Conservation (phyloP, 1,140 invertebrate species). For the Chionoecetes opilio region DNA sequence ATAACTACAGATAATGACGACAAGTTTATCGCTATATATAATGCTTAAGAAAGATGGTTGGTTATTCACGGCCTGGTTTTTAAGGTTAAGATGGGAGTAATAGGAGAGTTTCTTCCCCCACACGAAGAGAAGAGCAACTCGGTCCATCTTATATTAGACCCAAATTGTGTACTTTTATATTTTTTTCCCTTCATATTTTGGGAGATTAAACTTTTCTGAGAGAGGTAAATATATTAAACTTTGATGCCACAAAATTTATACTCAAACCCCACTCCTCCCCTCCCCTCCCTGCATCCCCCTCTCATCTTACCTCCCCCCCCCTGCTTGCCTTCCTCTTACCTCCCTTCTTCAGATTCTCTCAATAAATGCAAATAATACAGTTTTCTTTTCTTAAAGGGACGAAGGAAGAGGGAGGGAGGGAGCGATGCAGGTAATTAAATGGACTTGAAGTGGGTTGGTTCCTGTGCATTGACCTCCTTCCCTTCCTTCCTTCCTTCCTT, state of each 20-base stretch:
- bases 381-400: neutral
- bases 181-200: neutral
- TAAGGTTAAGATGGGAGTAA: neutral
- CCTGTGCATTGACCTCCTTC: no score
- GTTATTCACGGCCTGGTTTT: neutral
- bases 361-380: neutral
- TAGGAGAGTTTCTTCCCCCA: neutral
- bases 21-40: slow-evolving; percentile 21
- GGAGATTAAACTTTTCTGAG: neutral
- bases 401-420: neutral
- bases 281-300: neutral
- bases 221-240: neutral
- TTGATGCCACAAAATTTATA: neutral
- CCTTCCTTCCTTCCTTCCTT: no score
- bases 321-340: neutral
- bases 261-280: neutral
- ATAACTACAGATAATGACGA: slow-evolving; percentile 5
- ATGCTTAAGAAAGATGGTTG: neutral
- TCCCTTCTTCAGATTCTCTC: neutral
- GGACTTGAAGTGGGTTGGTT: neutral
- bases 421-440: neutral
- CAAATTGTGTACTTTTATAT: slow-evolving; percentile 3
- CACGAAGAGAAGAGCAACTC: neutral
- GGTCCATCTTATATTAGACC: slow-evolving; percentile 7
- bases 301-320: neutral